Conservation (phyloP, 2,113 vertebrate species). For the Ondatra zibethicus region DNA sequence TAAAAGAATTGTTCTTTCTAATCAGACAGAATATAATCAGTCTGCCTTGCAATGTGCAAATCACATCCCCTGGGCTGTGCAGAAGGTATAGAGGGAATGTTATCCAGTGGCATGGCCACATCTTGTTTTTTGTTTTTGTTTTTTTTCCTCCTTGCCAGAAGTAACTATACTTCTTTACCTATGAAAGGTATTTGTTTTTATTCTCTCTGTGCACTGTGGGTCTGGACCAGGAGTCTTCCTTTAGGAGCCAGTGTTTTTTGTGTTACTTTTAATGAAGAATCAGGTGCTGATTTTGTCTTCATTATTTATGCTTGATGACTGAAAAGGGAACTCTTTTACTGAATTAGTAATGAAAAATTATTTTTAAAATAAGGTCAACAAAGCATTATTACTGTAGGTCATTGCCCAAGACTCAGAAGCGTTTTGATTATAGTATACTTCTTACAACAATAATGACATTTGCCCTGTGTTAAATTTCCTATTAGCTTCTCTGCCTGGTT, state of each 20-base stretch:
- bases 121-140: slow-evolving; percentile 33
- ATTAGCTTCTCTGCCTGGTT: slow-evolving; percentile 78
- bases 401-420: slow-evolving; percentile 74
- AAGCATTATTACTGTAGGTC: slow-evolving; percentile 79
- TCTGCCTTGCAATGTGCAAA: slow-evolving; percentile 26
- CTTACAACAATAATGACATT: slow-evolving; percentile 80
- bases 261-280: slow-evolving; percentile 7
- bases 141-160: slow-evolving; percentile 8
- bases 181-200: slow-evolving; percentile 43
- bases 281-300: slow-evolving; percentile 55
- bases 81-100: slow-evolving; percentile 39
- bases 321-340: slow-evolving; percentile 70
- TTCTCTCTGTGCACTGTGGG: slow-evolving; percentile 26
- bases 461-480: slow-evolving; percentile 80
- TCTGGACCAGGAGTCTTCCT: slow-evolving; percentile 47
- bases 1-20: slow-evolving; percentile 17
- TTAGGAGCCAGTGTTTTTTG: slow-evolving; percentile 27
- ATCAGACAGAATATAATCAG: not conserved
- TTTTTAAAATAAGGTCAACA: slow-evolving; percentile 79
- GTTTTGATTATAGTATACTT: slow-evolving; percentile 78
- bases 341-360: slow-evolving; percentile 79
- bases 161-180: not conserved
- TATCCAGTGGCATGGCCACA: slow-evolving; percentile 8
- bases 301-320: slow-evolving; percentile 66
- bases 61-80: not conserved